Base-by-base conservation (phyloP, 37 sponge, comb jelly and placozoan species). In the Spongilla lacustris region DNA sequence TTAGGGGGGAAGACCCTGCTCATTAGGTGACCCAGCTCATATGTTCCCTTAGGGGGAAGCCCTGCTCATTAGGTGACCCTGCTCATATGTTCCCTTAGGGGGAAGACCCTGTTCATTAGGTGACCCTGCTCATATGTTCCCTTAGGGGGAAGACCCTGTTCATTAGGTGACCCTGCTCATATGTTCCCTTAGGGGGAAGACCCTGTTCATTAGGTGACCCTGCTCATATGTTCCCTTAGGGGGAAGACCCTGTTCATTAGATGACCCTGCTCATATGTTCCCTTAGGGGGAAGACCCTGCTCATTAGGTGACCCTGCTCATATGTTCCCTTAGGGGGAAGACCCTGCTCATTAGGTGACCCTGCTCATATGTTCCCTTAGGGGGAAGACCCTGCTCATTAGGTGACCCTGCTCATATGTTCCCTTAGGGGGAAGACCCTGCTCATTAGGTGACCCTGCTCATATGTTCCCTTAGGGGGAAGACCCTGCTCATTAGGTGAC, bases 211-310 rank as follows among this genome's bases (percentile, higher is more conserved):
- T n/a, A 41, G 41, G 6, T 41, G 41, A 41, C 41, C 41, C 41
- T 41, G 41, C 41, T 41, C 41, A 41, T 41, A 9, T 9, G 41
- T 3, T 41, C 41, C 6, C 41, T 6, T 6, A 88, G 0, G 37
- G 69, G 28, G 91, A 87, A 12, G 84, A 87, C 48, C 41, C 41
- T 41, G 41, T 6, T 41, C 41, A 41, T 41, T 41, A 41, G 41
- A 6, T 13, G 84, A 87, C 48, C 12, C 29, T 22, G 33, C 28
- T 67, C 10, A 26, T 78, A 9, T 41, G 41, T 41, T 41, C 41
- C 24, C 22, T 69, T n/a, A n/a, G n/a, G n/a, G n/a, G n/a, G n/a
- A n/a, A n/a, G n/a, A n/a, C n/a, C n/a, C n/a, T n/a, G n/a, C n/a
- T n/a, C n/a, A n/a, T n/a, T n/a, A 41, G 41, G 6, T 41, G 41